Percentiles rank a stretch among this genome's conserved stretches.
These are phyloP conservation scores for Acanthosepion lycidas DNA, from an alignment of 2,888 invertebrate genomes.

Conservation along the genomic window DNA sequence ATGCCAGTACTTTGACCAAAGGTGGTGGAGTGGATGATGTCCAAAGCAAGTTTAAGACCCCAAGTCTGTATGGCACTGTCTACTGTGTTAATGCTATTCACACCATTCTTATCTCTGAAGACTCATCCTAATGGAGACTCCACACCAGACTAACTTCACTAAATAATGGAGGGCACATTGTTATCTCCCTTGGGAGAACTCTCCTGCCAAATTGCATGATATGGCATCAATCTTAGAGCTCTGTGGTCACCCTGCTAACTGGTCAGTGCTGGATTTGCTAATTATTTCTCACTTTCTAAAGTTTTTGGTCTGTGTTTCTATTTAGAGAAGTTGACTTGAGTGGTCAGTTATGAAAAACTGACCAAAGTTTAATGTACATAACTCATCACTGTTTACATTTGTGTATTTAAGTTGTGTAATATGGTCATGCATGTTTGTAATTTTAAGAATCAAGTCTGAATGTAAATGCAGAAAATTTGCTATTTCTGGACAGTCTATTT, in stretches of 20 bases:
- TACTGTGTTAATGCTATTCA: not conserved
- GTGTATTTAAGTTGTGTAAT: too few species aligned
- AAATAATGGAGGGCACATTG: conserved; percentile 4
- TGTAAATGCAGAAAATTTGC: too few species aligned
- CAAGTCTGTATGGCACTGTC: not conserved
- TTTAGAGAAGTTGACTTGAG: not conserved
- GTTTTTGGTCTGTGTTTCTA: not conserved
- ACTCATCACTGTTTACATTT: not conserved
- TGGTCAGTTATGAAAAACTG: conserved; percentile 1
- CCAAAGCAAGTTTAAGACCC: not conserved
- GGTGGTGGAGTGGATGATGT: not conserved
- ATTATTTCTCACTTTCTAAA: not conserved
- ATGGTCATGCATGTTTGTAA: too few species aligned
- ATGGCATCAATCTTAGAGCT: not conserved
- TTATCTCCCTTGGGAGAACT: conserved; percentile 17
- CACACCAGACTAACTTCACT: not conserved
- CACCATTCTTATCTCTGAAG: not conserved
- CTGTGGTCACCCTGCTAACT: not conserved
- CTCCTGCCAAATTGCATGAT: not conserved
- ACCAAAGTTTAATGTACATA: not conserved
- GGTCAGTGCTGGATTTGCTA: not conserved
- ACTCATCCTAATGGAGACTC: not conserved
- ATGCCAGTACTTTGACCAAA: not conserved
- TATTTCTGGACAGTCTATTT: too few species aligned
- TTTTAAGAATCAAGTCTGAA: too few species aligned